phyloP scores from a whole-genome alignment of 2,797 vertebrate species.

The Glyptemys insculpta region DNA sequence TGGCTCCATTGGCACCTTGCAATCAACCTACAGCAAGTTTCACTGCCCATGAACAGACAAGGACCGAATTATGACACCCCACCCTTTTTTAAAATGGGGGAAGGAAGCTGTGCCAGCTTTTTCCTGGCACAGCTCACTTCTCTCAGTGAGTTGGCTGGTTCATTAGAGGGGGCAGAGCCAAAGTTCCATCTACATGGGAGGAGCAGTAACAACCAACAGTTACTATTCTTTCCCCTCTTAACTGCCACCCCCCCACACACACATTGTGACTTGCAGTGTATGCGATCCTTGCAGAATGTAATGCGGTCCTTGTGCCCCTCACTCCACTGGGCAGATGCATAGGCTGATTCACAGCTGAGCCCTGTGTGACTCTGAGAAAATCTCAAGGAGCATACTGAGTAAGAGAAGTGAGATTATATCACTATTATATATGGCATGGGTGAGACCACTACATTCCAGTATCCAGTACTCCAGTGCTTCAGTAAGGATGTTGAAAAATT shows the following conservation, averaged over 20 bases:
- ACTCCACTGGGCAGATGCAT: neutral
- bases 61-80: constrained; percentile 5
- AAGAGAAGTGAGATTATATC: neutral
- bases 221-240: neutral
- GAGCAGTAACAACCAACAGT: neutral
- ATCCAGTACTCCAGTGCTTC: neutral
- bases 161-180: neutral
- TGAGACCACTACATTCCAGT: neutral
- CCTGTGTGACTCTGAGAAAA: neutral
- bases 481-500: neutral
- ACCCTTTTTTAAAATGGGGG: neutral
- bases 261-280: too few species aligned
- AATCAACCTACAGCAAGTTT: neutral
- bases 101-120: neutral
- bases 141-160: neutral
- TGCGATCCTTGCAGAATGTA: too few species aligned
- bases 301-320: neutral
- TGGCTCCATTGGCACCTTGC: neutral
- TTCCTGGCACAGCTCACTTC: neutral
- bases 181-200: neutral
- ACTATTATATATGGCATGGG: neutral
- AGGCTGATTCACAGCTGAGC: neutral
- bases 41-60: neutral
- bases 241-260: too few species aligned
- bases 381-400: neutral